Base-by-base conservation (phyloP, 2,888 invertebrate species). In the Xanthorhoe designata region DNA sequence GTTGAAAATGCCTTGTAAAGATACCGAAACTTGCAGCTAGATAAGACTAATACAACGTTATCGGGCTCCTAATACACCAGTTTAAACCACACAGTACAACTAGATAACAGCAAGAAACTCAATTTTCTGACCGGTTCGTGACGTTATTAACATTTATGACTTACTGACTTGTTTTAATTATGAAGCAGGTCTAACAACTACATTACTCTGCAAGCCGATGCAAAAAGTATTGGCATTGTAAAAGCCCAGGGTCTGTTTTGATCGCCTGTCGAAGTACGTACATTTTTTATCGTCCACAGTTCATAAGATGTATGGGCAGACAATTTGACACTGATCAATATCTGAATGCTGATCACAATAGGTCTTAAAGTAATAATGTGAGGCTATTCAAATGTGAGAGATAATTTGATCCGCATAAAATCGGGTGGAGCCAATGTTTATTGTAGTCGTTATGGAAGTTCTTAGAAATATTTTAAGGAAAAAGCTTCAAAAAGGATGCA, bases 351-450 rank as follows among this genome's bases (percentile, higher is more conserved):
- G 6, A 51, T 15, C n/a, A 52, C 42, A 60, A 60, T 60, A 7
- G 51, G 18, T 38, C 9, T 13, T 7, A 15, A 24, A 52, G 42
- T 18, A 29, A 32, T 15, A 57, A 38, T 57, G 24, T 52, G 56
- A 32, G 24, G 29, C 45, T 10, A 58, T 61, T 55, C 52, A n/a
- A 61, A 53, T 57, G n/a, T 29, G 38, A 51, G 9, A 9, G 17
- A 55, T 65, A 65, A 64, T 47, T 58, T 69, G 64, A 69, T 52
- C 64, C 51, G 57, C 29, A 54, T 56, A 64, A 54, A n/a, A 7
- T 32, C n/a, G 29, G 29, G 50, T 55, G 13, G 45, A 35, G 64
- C 57, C 60, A 51, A 61, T 29, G 68, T 68, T 57, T 64, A 50
- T 60, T 64, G 66, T 52, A n/a, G 32, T 6, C 18, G 24, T 7